phyloP scores from a whole-genome alignment of 2,888 invertebrate genomes.

The Morinoia aosen region DNA sequence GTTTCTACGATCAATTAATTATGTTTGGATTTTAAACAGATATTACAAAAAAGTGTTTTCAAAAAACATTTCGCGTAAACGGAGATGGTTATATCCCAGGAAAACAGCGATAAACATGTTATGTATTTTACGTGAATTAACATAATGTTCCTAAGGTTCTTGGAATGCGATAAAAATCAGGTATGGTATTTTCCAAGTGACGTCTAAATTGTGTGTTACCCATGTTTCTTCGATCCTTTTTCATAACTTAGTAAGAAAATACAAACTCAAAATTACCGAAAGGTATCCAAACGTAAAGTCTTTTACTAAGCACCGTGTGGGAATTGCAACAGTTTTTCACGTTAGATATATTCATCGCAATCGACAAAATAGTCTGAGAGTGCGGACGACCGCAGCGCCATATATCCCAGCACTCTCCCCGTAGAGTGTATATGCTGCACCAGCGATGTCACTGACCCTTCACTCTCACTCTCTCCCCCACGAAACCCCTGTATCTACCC shows the following conservation, averaged over 20 bases:
- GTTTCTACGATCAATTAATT: too few species aligned
- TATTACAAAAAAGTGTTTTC: too few species aligned
- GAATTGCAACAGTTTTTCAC: neutral
- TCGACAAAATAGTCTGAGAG: neutral
- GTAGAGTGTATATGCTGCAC: neutral
- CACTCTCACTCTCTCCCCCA: constrained; percentile 32
- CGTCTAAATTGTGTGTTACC: neutral
- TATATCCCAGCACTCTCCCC: neutral
- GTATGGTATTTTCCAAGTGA: neutral
- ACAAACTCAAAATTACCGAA: neutral
- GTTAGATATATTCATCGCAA: neutral
- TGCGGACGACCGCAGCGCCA: neutral
- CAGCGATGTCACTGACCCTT: constrained; percentile 34
- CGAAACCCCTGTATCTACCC: constrained; percentile 29
- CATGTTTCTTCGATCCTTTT: neutral
- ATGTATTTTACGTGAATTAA: too few species aligned
- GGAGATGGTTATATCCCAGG: too few species aligned
- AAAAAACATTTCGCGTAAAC: too few species aligned
- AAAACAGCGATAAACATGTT: too few species aligned
- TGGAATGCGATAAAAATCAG: neutral
- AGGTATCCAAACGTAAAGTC: neutral
- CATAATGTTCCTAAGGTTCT: neutral
- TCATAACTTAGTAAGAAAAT: neutral
- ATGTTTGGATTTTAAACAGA: too few species aligned
- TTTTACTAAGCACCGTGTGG: too few species aligned